phyloP scores from a whole-genome alignment of 2,888 invertebrate species.

The Synanthedon formicaeformis region DNA sequence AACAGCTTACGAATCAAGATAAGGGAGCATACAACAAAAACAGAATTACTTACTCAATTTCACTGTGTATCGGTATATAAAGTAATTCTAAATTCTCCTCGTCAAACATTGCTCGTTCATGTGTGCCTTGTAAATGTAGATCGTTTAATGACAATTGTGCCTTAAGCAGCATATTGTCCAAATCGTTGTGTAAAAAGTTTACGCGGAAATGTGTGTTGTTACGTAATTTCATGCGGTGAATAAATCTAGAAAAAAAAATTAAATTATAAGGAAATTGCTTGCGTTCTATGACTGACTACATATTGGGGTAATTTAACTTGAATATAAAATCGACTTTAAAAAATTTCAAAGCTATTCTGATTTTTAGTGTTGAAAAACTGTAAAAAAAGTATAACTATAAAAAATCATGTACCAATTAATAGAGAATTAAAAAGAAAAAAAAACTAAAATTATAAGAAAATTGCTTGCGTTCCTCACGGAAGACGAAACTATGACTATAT shows the following conservation, averaged over 20 bases:
- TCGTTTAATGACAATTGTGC: slow-evolving; percentile 32
- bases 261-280: no score
- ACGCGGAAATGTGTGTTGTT: slow-evolving; percentile 41
- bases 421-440: no score
- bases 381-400: no score
- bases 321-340: no score
- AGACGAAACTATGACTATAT: background rate
- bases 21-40: background rate
- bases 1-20: background rate
- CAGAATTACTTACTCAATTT: slow-evolving; percentile 32
- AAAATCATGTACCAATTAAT: no score
- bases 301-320: no score
- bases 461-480: background rate
- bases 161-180: slow-evolving; percentile 26
- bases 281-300: no score
- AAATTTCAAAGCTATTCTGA: no score
- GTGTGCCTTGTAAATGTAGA: slow-evolving; percentile 40
- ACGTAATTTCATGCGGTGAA: slow-evolving; percentile 52
- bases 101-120: slow-evolving; percentile 29
- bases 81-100: slow-evolving; percentile 20
- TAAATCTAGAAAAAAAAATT: slow-evolving; percentile 29
- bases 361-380: no score
- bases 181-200: slow-evolving; percentile 24
- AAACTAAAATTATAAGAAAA: no score
- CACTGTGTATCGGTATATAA: slow-evolving; percentile 37